Conservation (phyloP, 2,113 vertebrate species). For the Jacana jacana region DNA sequence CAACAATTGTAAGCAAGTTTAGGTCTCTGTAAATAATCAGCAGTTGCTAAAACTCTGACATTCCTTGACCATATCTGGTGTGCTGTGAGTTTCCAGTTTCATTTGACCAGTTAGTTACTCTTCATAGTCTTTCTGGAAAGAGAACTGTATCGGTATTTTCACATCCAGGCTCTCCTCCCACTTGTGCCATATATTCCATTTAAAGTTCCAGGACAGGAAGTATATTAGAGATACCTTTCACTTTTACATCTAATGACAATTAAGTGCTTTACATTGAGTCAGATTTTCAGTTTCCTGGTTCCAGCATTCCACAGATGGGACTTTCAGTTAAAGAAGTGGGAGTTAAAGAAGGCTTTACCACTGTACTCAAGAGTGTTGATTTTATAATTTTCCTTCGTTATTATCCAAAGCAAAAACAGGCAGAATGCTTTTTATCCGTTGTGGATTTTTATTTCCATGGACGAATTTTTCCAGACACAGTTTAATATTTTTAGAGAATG, state of each 20-base stretch:
- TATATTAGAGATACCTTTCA: conserved; percentile 12
- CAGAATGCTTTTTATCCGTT: neutral
- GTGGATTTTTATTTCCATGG: neutral
- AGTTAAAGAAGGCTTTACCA: neutral
- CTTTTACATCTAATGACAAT: conserved; percentile 17
- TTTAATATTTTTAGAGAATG: neutral
- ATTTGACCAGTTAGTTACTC: conserved; percentile 20
- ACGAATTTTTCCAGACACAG: neutral
- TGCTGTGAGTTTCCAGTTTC: neutral
- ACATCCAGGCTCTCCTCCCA: neutral
- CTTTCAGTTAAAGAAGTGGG: neutral
- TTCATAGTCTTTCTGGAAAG: conserved; percentile 14
- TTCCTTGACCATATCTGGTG: conserved; percentile 47
- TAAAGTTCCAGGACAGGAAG: conserved; percentile 48
- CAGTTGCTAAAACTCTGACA: conserved; percentile 14
- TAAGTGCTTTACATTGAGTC: conserved; percentile 25
- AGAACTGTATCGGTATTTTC: conserved; percentile 31
- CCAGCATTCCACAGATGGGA: neutral
- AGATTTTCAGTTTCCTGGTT: conserved; percentile 21
- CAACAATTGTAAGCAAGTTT: neutral
- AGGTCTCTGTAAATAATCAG: conserved; percentile 26
- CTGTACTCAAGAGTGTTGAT: neutral
- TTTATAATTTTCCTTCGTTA: conserved; percentile 18
- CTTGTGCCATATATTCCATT: conserved; percentile 42
- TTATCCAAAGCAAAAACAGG: neutral